Conservation (phyloP, 2,888 invertebrate genomes). For the Galeopsomyia nigrocyanea region DNA sequence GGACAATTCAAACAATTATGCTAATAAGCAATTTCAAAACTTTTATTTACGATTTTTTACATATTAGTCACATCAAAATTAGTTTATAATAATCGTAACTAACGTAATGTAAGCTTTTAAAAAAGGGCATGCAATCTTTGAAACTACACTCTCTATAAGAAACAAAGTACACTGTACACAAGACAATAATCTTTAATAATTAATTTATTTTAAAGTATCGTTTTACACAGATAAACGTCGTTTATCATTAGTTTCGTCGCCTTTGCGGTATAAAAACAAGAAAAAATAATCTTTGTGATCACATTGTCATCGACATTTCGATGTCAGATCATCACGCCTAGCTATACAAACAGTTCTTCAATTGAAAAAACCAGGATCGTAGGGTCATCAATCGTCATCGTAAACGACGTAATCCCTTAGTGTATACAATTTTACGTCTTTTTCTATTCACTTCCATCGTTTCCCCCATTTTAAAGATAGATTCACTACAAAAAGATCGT, state of each 20-base stretch:
- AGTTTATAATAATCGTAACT: background rate
- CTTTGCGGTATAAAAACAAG: constrained; percentile 48
- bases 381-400: constrained; percentile 25
- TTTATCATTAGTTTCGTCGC: constrained; percentile 46
- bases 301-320: constrained; percentile 27
- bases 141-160: constrained; percentile 23
- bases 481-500: constrained; percentile 32
- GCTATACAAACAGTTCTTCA: constrained; percentile 43
- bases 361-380: constrained; percentile 38
- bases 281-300: constrained; percentile 40
- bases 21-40: constrained; percentile 12
- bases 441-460: constrained; percentile 1
- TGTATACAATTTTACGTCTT: constrained; percentile 14
- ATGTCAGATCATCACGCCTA: constrained; percentile 39
- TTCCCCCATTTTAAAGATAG: constrained; percentile 25
- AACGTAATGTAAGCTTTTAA: background rate
- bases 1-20: constrained; percentile 5
- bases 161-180: constrained; percentile 44
- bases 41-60: constrained; percentile 10
- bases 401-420: constrained; percentile 28
- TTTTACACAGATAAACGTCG: constrained; percentile 48
- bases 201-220: constrained; percentile 46
- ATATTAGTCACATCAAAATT: background rate
- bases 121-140: constrained; percentile 20
- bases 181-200: constrained; percentile 37